These are phyloP conservation scores for Dicyrtomina minuta DNA, from an alignment of 2,888 invertebrate genomes.

Conservation along the genomic window DNA sequence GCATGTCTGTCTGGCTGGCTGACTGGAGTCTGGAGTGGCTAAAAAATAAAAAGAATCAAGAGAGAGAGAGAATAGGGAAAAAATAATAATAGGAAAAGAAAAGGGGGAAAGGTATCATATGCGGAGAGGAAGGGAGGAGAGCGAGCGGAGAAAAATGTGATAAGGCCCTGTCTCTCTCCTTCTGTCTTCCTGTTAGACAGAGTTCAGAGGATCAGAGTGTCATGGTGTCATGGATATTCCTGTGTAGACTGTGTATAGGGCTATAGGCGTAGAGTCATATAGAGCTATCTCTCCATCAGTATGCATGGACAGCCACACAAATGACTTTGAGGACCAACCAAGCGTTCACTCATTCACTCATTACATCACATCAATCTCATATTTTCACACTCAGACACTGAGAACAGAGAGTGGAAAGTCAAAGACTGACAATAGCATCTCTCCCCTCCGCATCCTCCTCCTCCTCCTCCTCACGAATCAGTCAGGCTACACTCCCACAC, in stretches of 20 bases:
- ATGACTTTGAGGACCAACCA: conserved; percentile 26
- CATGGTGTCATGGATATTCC: too few species aligned
- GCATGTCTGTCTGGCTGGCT: too few species aligned
- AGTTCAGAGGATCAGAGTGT: not conserved
- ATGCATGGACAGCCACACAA: conserved; percentile 26
- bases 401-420: not conserved
- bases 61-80: too few species aligned
- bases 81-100: too few species aligned
- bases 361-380: conserved; percentile 27
- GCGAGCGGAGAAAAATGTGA: too few species aligned
- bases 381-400: conserved; percentile 20
- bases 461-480: not conserved
- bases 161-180: not conserved
- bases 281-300: not conserved
- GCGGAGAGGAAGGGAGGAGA: not conserved
- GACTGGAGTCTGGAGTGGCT: not conserved
- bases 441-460: not conserved
- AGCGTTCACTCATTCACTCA: conserved; percentile 29
- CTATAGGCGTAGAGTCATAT: too few species aligned
- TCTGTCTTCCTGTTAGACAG: not conserved
- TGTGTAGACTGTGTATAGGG: too few species aligned
- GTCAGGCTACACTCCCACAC: not conserved
- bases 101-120: too few species aligned
- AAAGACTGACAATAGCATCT: too few species aligned
- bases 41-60: too few species aligned